Base-by-base conservation (phyloP, 1,140 invertebrate genomes). In the Lanistes nyassanus region DNA sequence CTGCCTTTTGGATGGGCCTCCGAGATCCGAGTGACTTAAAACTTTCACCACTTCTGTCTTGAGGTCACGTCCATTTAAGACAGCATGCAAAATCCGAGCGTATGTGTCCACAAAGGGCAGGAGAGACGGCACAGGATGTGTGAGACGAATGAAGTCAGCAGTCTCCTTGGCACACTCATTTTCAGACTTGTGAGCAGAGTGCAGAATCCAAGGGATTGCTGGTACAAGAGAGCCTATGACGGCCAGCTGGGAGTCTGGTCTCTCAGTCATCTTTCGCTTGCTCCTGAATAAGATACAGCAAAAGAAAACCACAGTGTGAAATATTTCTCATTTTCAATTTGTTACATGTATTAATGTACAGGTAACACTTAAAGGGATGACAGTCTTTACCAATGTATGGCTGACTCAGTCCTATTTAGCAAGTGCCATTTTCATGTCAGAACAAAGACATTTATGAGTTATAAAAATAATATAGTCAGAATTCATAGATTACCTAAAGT, bases 121-220 rank as follows among this genome's bases (percentile, higher is more conserved):
- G 16, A 86, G 76, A 9, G 74, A 71, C n/a, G 76, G 66, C 34
- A 81, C 82, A 29, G 84, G 85, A 56, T 86, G 85, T 2, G 85
- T 85, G 34, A 85, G 76, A 37, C 83, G 82, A 4, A 86, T 66
- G 67, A 86, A 84, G 37, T 85, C 85, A 55, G 82, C 71, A 3
- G 81, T 72, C 13, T 67, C 71, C 67, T 80, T 81, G 0, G 78
- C 84, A 78, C 85, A 85, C 11, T 86, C 83, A 2, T 77, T 71
- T 62, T 84, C 85, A 1, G 81, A 71, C 69, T 75, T 81, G 77
- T 83, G 78, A 26, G 82, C 82, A 73, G 81, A 81, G 9, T 79
- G 69, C 0, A 85, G 51, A n/a, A 86, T 79, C 85, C 85, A 86
- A 0, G 85, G 85, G 36, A 86, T 79, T 4, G 83, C 81, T 1